phyloP scores from a whole-genome alignment of 2,888 invertebrate genomes.

The Hipparchia sbordonii region DNA sequence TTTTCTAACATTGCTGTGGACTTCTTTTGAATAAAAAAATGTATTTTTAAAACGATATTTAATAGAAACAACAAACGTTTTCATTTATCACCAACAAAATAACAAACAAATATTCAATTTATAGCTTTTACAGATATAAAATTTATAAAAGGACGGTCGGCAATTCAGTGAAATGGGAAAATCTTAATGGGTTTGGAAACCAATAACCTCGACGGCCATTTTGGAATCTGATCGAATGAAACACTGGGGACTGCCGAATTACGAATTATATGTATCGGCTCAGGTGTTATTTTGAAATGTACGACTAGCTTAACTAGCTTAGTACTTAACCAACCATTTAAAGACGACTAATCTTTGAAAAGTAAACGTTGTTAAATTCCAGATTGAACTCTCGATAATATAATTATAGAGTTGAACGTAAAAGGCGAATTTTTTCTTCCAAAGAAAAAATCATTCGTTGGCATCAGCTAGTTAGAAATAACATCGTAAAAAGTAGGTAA shows the following conservation, averaged over 20 bases:
- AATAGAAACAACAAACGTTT: not conserved
- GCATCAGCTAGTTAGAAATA: no score
- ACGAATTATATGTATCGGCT: constrained; percentile 31
- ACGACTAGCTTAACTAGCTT: not conserved
- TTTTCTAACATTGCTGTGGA: not conserved
- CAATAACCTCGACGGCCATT: constrained; percentile 36
- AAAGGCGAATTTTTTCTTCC: not conserved
- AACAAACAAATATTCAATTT: constrained; percentile 17
- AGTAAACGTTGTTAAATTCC: not conserved
- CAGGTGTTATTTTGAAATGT: constrained; percentile 35
- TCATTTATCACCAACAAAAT: constrained; percentile 2
- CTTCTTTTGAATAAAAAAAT: constrained; percentile 7
- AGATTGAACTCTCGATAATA: not conserved
- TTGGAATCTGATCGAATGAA: constrained; percentile 34
- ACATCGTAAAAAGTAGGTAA: not conserved
- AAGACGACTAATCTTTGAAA: not conserved
- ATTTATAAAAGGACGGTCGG: constrained; percentile 28
- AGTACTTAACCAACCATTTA: no score
- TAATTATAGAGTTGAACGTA: not conserved
- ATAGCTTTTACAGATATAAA: constrained; percentile 16
- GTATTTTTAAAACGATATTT: constrained; percentile 6
- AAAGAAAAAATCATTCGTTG: no score
- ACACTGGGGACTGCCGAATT: constrained; percentile 30
- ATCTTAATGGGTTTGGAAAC: constrained; percentile 34
- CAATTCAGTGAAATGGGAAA: constrained; percentile 34